Conservation (phyloP, 2,888 invertebrate species). For the Cenopis cana region DNA sequence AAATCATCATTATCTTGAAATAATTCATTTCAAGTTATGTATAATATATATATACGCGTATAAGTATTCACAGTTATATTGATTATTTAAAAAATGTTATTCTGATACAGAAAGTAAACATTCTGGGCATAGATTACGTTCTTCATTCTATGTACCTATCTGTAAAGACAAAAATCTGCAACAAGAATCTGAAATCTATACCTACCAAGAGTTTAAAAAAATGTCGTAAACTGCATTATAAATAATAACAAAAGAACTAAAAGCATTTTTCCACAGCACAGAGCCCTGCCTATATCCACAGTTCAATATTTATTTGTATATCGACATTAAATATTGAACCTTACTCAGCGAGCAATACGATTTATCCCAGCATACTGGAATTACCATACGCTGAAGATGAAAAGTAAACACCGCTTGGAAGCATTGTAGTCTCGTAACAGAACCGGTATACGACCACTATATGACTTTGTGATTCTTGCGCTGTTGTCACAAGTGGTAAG, state of each 20-base stretch:
- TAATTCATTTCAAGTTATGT: too few relatives aligned
- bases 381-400: conserved; percentile 37
- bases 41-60: too few relatives aligned
- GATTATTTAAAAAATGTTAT: too few relatives aligned
- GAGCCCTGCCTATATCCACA: background rate
- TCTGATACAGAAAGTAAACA: too few relatives aligned
- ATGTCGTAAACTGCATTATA: background rate
- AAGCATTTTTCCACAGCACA: background rate
- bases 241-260: background rate
- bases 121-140: too few relatives aligned
- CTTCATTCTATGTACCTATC: too few relatives aligned
- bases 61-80: too few relatives aligned
- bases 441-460: conserved; percentile 27
- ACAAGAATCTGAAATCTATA: too few relatives aligned
- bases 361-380: conserved; percentile 1
- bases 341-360: background rate
- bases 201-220: too few relatives aligned
- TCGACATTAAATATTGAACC: background rate
- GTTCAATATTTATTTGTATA: background rate
- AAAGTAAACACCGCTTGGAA: conserved; percentile 32
- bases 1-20: too few relatives aligned
- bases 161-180: too few relatives aligned
- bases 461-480: conserved; percentile 37
- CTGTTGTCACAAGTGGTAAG: conserved; percentile 33
- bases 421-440: conserved; percentile 21